These are phyloP conservation scores for Dioctria linearis DNA, from an alignment of 2,888 invertebrate genomes.

Conservation along the genomic window DNA sequence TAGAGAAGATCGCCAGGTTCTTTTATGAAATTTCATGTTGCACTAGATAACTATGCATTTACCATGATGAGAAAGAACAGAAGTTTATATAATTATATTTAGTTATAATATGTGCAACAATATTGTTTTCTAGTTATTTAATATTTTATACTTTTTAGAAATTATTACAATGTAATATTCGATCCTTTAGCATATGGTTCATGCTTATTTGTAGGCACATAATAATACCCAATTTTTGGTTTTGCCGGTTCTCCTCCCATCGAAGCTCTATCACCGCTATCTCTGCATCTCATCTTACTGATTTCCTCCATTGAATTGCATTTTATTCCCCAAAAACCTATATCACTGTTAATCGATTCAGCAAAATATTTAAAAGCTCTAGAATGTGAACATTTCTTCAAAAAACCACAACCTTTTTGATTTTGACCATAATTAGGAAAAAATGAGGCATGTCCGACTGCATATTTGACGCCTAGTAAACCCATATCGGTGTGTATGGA, in stretches of 20 bases:
- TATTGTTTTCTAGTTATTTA: background rate
- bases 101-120: too few relatives aligned
- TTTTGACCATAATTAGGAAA: slow-evolving; percentile 63
- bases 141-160: background rate
- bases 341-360: slow-evolving; percentile 62
- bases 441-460: slow-evolving; percentile 62
- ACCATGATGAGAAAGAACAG: too few relatives aligned
- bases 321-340: slow-evolving; percentile 41
- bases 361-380: slow-evolving; percentile 55
- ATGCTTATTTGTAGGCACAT: slow-evolving; percentile 13
- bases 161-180: background rate
- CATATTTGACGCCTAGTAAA: slow-evolving; percentile 57
- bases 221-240: slow-evolving; percentile 22
- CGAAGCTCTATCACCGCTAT: background rate
- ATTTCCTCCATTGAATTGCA: slow-evolving; percentile 39
- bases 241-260: slow-evolving; percentile 55
- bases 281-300: background rate
- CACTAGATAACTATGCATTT: too few relatives aligned
- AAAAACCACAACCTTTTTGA: slow-evolving; percentile 62
- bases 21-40: too few relatives aligned
- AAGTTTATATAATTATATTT: too few relatives aligned
- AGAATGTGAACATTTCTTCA: slow-evolving; percentile 55
- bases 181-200: slow-evolving; percentile 13
- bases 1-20: too few relatives aligned
- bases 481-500: slow-evolving; percentile 62